phyloP scores from a whole-genome alignment of 2,888 invertebrate genomes.

The Cyaniris semiargus region DNA sequence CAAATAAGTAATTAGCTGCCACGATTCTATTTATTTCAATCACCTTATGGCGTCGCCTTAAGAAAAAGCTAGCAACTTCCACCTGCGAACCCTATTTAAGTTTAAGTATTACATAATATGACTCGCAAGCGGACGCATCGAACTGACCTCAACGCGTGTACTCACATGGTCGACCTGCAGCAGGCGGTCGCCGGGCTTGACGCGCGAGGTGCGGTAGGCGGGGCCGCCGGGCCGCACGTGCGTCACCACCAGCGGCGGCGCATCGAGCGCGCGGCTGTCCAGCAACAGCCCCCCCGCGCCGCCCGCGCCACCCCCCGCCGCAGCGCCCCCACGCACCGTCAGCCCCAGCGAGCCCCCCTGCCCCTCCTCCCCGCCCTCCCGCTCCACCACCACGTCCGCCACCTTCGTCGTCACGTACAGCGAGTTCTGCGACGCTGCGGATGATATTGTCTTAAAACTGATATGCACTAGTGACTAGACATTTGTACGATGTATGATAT shows the following conservation, averaged over 20 bases:
- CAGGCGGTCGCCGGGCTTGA: slow-evolving; percentile 94
- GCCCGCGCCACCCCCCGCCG: slow-evolving; percentile 84
- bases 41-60: background rate
- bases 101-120: background rate
- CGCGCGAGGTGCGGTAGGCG: slow-evolving; percentile 93
- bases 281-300: slow-evolving; percentile 80
- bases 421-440: slow-evolving; percentile 84
- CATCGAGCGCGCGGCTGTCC: slow-evolving; percentile 78
- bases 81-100: too few species aligned
- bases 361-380: too few species aligned
- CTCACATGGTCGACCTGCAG: slow-evolving; percentile 91
- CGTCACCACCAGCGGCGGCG: slow-evolving; percentile 91
- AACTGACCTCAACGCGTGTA: slow-evolving; percentile 37
- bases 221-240: slow-evolving; percentile 94
- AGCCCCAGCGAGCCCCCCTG: slow-evolving; percentile 93
- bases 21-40: background rate
- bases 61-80: background rate
- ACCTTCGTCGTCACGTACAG: slow-evolving; percentile 88
- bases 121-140: background rate
- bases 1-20: background rate
- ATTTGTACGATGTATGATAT: background rate
- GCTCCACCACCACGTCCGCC: slow-evolving; percentile 89
- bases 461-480: too few species aligned
- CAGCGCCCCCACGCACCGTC: slow-evolving; percentile 89
- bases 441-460: slow-evolving; percentile 33